These are phyloP conservation scores for Psilanteris sp. DNA, from an alignment of 1,140 invertebrate genomes.

Conservation along the genomic window DNA sequence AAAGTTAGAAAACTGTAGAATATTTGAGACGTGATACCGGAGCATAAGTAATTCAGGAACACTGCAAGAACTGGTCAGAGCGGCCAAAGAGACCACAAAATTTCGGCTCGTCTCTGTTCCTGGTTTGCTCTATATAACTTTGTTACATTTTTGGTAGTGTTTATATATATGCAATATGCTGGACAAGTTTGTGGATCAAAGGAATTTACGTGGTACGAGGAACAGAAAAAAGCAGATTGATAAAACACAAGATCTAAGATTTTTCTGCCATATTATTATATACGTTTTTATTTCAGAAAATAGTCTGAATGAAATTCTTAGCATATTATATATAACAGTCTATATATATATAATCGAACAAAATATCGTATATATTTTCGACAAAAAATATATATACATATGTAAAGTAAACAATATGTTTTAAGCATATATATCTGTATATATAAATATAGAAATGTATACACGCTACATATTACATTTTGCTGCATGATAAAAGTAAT, in stretches of 20 bases:
- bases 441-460: not conserved
- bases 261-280: too few species aligned
- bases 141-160: constrained; percentile 77
- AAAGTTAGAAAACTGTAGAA: constrained; percentile 42
- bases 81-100: constrained; percentile 76
- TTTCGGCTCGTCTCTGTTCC: constrained; percentile 69
- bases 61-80: constrained; percentile 65
- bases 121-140: constrained; percentile 72
- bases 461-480: not conserved
- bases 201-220: constrained; percentile 57
- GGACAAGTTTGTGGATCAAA: constrained; percentile 75
- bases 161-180: constrained; percentile 65
- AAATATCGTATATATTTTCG: too few species aligned
- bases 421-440: not conserved
- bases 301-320: constrained; percentile 11
- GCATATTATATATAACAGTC: too few species aligned
- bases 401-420: too few species aligned
- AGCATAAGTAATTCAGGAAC: constrained; percentile 58
- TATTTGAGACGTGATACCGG: constrained; percentile 30
- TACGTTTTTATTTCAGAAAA: constrained; percentile 36
- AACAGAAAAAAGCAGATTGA: constrained; percentile 47
- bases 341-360: too few species aligned
- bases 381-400: constrained; percentile 9
- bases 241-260: too few species aligned
- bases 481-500: constrained; percentile 7